Evolutionary conservation across 2,888 invertebrate species (phyloP).

Genomic region (Magallana nippona): DNA sequence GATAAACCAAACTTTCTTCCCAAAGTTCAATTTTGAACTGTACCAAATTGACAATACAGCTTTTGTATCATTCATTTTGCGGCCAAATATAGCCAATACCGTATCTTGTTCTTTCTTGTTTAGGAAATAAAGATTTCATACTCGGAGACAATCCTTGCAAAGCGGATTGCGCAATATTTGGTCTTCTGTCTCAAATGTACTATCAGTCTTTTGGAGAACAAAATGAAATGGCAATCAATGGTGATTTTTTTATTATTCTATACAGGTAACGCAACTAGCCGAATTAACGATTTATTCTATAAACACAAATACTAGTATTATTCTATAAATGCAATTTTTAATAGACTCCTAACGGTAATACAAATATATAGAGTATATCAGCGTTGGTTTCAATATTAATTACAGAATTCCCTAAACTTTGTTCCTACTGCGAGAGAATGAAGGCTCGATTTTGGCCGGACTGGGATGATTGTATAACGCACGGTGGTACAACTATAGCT

Average conservation of each 20-base stretch:
- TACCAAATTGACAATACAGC: no score
- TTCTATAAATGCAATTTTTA: no score
- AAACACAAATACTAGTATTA: no score
- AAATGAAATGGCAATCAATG: conserved; percentile 40
- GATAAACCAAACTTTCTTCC: no score
- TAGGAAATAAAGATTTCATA: conserved; percentile 64
- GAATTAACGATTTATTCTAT: no score
- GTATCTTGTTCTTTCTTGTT: neutral
- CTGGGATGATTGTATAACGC: conserved; percentile 44
- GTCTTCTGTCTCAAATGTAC: conserved; percentile 68
- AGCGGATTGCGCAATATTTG: conserved; percentile 76
- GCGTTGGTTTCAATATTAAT: neutral
- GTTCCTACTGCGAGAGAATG: conserved; percentile 35
- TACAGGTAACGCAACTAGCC: no score
- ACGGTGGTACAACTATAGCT: conserved; percentile 34
- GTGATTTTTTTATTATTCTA: neutral
- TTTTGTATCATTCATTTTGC: neutral
- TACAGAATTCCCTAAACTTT: conserved; percentile 33
- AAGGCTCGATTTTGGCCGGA: conserved; percentile 37
- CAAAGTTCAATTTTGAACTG: no score
- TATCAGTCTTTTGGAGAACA: conserved; percentile 58
- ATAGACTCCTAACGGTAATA: neutral
- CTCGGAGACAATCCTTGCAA: conserved; percentile 66
- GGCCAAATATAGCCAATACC: neutral
- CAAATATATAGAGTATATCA: neutral